Percentiles rank a stretch among this genome's conserved stretches.
These are phyloP conservation scores for Dromius quadrimaculatus DNA, from an alignment of 2,888 invertebrate genomes.

Conservation along the genomic window DNA sequence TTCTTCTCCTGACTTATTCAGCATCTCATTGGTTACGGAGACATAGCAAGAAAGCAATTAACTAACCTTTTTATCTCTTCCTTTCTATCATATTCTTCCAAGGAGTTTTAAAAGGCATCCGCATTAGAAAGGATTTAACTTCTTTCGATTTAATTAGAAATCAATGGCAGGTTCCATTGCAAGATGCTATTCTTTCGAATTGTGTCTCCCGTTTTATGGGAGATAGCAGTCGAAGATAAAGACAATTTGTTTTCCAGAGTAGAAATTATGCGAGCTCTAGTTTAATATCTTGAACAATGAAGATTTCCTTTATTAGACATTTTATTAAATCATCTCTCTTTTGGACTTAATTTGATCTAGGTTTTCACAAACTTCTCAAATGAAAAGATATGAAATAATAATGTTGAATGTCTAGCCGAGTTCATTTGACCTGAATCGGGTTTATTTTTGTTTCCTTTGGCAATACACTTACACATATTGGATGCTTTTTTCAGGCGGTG, in stretches of 20 bases:
- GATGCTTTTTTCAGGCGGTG: constrained; percentile 29
- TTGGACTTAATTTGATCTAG: constrained; percentile 4
- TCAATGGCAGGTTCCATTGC: constrained; percentile 10
- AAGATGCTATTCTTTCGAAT: constrained; percentile 1
- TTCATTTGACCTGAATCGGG: constrained; percentile 28
- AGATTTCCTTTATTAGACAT: constrained; percentile 24
- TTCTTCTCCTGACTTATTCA: constrained; percentile 24
- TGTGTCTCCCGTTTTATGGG: constrained; percentile 26
- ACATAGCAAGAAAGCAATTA: constrained; percentile 39
- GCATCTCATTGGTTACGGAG: constrained; percentile 40
- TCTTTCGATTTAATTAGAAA: constrained; percentile 30
- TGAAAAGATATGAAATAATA: constrained; percentile 18
- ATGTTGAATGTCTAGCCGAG: neutral
- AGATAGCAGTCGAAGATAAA: constrained; percentile 19
- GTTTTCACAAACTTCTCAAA: neutral
- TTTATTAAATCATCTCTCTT: constrained; percentile 21
- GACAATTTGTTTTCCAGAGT: constrained; percentile 27
- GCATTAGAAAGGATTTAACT: constrained; percentile 26
- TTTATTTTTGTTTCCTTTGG: constrained; percentile 43
- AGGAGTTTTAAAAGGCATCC: neutral
- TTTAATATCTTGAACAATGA: constrained; percentile 10
- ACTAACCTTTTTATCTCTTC: constrained; percentile 44
- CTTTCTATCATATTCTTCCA: constrained; percentile 25
- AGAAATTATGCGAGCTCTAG: constrained; percentile 1
- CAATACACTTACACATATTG: constrained; percentile 48